phyloP scores from a whole-genome alignment of 53 echinoderm and acorn worm genomes.

The Holothuria scabra region DNA sequence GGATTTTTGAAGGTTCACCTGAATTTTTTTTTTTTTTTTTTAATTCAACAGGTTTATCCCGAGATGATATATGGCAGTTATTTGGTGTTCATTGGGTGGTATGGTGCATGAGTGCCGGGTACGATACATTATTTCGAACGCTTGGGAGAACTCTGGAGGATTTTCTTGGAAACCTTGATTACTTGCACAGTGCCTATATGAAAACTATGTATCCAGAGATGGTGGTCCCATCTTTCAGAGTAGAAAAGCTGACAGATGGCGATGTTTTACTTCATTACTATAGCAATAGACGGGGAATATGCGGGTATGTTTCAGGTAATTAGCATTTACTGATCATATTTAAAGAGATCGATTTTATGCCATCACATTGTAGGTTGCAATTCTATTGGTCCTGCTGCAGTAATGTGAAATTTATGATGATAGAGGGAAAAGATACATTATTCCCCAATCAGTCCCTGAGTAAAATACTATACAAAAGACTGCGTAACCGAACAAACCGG shows the following conservation, averaged over 20 bases:
- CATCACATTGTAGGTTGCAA: no score
- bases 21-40: no score
- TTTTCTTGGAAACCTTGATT: conserved; percentile 80
- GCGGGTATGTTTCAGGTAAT: conserved; percentile 77
- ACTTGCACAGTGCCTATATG: conserved; percentile 92
- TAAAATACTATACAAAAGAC: no score
- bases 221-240: conserved; percentile 85
- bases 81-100: conserved; percentile 92
- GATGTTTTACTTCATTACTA: conserved; percentile 78
- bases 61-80: conserved; percentile 76
- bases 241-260: conserved; percentile 74
- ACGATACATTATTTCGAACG: conserved; percentile 80
- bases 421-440: no score
- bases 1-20: no score
- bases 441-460: no score
- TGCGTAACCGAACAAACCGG: no score
- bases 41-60: conserved; percentile 46
- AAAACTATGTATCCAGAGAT: conserved; percentile 93
- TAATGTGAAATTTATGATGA: no score
- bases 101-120: conserved; percentile 85
- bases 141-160: conserved; percentile 72
- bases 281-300: conserved; percentile 64
- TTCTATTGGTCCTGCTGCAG: no score
- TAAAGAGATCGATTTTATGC: no score
- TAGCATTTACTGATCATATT: no score